A percentile compares a stretch with the other conserved stretches of the same genome.
These are phyloP conservation scores for Chymomyza costata DNA, from an alignment of 1,140 invertebrate species.

Conservation along the genomic window DNA sequence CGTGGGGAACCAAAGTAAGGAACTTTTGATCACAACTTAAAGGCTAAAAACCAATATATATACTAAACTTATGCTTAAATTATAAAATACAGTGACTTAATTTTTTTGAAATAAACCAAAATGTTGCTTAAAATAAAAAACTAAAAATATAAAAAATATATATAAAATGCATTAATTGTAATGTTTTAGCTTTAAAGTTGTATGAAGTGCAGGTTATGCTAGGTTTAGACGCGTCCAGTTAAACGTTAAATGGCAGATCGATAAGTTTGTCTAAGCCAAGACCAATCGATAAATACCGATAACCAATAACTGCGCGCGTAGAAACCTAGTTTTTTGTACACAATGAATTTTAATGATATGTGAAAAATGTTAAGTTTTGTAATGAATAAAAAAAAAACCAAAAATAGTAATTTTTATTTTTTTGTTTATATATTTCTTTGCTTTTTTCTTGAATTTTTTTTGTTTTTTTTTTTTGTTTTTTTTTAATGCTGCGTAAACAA, in stretches of 20 bases:
- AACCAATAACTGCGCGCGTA: too few species aligned
- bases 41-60: constrained; percentile 46
- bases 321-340: too few species aligned
- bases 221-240: too few species aligned
- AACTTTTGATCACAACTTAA: constrained; percentile 73
- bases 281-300: too few species aligned
- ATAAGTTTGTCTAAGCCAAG: too few species aligned
- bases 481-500: constrained; percentile 9
- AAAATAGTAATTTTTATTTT: constrained; percentile 36
- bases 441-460: constrained; percentile 26
- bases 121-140: constrained; percentile 19
- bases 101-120: too few species aligned
- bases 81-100: constrained; percentile 23
- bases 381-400: constrained; percentile 38
- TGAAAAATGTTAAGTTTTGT: constrained; percentile 23
- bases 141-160: constrained; percentile 18
- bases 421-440: too few species aligned
- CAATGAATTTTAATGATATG: constrained; percentile 45
- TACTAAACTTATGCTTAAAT: constrained; percentile 34
- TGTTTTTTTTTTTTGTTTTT: constrained; percentile 26
- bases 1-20: constrained; percentile 67
- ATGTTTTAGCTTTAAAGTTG: too few species aligned
- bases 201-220: too few species aligned
- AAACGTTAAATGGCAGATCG: too few species aligned
- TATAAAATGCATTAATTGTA: constrained; percentile 26